These are phyloP conservation scores for Agrotis puta DNA, from an alignment of 2,888 invertebrate genomes.

Conservation along the genomic window DNA sequence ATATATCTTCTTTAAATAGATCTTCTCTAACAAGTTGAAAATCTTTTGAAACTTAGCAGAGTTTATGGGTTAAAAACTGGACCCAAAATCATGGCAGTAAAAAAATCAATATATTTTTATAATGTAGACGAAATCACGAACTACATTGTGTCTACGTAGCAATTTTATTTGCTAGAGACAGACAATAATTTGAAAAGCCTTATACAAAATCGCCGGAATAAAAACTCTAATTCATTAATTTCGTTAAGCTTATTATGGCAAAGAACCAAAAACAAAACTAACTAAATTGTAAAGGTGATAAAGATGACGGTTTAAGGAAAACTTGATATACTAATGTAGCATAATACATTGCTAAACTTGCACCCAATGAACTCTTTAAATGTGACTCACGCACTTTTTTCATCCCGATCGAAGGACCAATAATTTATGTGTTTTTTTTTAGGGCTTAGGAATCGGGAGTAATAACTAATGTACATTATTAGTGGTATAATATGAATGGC, in stretches of 20 bases:
- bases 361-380: background rate
- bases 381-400: background rate
- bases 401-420: slow-evolving; percentile 20
- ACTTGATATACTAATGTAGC: background rate
- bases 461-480: background rate
- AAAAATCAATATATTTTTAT: background rate
- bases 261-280: background rate
- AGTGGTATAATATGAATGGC: background rate
- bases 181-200: background rate
- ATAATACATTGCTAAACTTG: background rate
- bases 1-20: background rate
- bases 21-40: too few relatives aligned
- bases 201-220: background rate
- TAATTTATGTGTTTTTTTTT: background rate
- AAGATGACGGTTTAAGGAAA: slow-evolving; percentile 5
- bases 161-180: background rate
- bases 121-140: too few relatives aligned
- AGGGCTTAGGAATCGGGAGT: background rate
- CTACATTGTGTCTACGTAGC: too few relatives aligned
- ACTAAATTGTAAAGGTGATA: slow-evolving; percentile 8
- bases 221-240: background rate
- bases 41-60: too few relatives aligned
- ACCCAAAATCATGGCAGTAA: background rate
- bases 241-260: background rate
- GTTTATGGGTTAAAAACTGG: background rate